Evolutionary conservation across 1,140 invertebrate species (phyloP).

Genomic region (Melipona quadrifasciata): DNA sequence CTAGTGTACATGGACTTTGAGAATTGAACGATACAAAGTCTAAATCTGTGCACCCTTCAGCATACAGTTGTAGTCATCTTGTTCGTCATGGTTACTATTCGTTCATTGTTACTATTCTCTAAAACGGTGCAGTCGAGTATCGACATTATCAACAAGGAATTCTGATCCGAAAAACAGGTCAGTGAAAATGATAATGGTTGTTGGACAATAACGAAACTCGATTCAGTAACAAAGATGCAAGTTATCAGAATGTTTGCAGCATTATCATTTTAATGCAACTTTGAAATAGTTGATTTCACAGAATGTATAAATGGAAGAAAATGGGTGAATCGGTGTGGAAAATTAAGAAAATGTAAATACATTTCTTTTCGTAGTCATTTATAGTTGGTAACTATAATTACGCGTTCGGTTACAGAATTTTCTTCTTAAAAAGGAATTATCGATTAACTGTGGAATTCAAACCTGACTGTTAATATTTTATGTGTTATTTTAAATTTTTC

Average conservation of each 20-base stretch:
- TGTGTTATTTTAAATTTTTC: too few relatives aligned
- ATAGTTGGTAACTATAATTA: too few relatives aligned
- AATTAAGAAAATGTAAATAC: background rate
- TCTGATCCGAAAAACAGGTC: conserved; percentile 9
- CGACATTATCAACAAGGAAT: conserved; percentile 28
- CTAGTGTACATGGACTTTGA: background rate
- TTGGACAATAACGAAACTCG: conserved; percentile 3
- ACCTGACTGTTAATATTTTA: too few relatives aligned
- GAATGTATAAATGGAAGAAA: background rate
- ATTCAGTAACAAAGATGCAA: conserved; percentile 6
- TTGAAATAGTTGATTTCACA: background rate
- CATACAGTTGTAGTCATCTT: background rate
- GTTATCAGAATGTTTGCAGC: background rate
- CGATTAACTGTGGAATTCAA: too few relatives aligned
- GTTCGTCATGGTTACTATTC: too few relatives aligned
- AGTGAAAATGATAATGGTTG: conserved; percentile 15
- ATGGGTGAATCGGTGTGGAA: background rate
- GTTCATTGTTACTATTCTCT: background rate
- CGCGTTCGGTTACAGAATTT: too few relatives aligned
- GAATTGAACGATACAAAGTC: background rate
- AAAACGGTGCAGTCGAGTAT: background rate
- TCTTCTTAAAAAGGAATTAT: too few relatives aligned
- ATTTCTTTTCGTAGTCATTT: background rate
- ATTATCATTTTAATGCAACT: background rate
- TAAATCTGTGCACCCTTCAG: background rate